phyloP scores from a whole-genome alignment of 2,888 invertebrate genomes.

The Drosophila anceps region DNA sequence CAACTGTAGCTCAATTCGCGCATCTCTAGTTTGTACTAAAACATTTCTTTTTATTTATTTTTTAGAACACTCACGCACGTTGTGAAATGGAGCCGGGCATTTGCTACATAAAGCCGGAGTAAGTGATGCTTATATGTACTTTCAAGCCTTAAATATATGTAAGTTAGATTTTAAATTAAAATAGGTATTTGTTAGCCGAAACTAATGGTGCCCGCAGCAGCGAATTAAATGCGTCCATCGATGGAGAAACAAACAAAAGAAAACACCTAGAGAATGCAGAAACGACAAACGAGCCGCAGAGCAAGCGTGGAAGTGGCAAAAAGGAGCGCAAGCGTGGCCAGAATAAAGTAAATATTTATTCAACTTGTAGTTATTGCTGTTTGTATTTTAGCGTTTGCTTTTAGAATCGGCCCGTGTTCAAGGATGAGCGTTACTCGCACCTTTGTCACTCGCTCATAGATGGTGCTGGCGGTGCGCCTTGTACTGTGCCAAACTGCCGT shows the following conservation, averaged over 20 bases:
- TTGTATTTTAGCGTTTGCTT: no score
- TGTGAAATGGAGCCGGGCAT: conserved; percentile 83
- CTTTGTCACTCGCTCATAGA: conserved; percentile 83
- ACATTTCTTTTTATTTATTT: background rate
- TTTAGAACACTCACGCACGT: conserved; percentile 61
- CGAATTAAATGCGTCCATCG: background rate
- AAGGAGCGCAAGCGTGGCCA: conserved; percentile 84
- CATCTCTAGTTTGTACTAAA: conserved; percentile 41
- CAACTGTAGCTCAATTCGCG: background rate
- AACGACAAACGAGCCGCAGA: conserved; percentile 11
- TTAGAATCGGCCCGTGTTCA: conserved; percentile 84
- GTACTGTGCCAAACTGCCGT: conserved; percentile 89
- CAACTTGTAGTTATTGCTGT: fast-evolving
- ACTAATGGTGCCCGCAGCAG: conserved; percentile 9
- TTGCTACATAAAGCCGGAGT: conserved; percentile 84
- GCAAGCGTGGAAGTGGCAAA: conserved; percentile 62
- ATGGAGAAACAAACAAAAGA: conserved; percentile 63
- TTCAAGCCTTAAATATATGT: background rate
- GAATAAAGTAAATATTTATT: conserved; percentile 72
- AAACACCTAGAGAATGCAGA: conserved; percentile 52
- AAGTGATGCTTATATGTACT: conserved; percentile 19
- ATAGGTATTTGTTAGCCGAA: conserved; percentile 57
- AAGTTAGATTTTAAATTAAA: background rate
- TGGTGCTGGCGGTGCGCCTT: conserved; percentile 79
- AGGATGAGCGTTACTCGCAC: conserved; percentile 82